phyloP scores from a whole-genome alignment of 2,113 vertebrate genomes.

The Catharus fuscescens region DNA sequence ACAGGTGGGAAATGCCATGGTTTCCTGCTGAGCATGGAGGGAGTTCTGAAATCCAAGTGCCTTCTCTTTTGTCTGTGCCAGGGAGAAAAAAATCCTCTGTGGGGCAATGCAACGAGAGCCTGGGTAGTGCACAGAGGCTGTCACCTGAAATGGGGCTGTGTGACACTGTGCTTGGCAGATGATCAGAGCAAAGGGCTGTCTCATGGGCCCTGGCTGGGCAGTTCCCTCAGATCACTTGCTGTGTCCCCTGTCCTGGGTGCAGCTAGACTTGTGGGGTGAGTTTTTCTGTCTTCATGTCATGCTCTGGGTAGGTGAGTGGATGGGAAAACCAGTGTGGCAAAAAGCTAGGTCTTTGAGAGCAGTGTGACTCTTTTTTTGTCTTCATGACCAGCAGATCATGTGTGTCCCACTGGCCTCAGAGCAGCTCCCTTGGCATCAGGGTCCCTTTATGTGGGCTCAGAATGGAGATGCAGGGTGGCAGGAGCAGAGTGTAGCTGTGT shows the following conservation, averaged over 20 bases:
- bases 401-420: background rate
- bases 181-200: background rate
- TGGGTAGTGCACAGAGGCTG: background rate
- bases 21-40: background rate
- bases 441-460: background rate
- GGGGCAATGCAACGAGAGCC: accelerated
- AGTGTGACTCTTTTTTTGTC: background rate
- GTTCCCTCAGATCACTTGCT: background rate
- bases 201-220: background rate
- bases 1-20: background rate
- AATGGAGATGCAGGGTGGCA: background rate
- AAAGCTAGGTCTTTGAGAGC: background rate
- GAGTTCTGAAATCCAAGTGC: background rate
- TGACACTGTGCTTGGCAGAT: background rate
- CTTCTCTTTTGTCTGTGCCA: background rate
- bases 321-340: background rate
- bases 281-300: background rate
- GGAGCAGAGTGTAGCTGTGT: background rate
- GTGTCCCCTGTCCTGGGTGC: background rate
- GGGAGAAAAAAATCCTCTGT: accelerated
- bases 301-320: background rate
- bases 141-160: background rate
- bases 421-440: background rate
- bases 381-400: background rate
- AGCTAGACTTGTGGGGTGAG: background rate